Conservation (phyloP, 2,888 invertebrate species). For the Rugalucina vietnamica region DNA sequence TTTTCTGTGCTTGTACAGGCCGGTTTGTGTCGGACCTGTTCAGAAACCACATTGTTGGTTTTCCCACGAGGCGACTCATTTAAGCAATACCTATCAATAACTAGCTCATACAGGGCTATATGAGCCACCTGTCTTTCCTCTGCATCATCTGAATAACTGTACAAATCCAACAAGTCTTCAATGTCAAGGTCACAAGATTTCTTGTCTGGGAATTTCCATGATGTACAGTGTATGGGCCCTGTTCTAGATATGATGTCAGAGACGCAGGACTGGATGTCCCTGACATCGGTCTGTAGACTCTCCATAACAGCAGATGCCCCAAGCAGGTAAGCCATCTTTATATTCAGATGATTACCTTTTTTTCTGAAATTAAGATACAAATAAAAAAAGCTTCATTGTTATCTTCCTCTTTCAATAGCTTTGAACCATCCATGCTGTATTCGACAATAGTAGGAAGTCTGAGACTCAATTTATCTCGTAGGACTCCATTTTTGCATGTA, state of each 20-base stretch:
- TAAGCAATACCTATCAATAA: slow-evolving; percentile 84
- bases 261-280: slow-evolving; percentile 81
- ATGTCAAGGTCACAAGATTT: slow-evolving; percentile 80
- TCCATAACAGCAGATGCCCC: slow-evolving; percentile 81
- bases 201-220: slow-evolving; percentile 84
- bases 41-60: too few relatives aligned
- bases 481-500: too few relatives aligned
- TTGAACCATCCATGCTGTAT: too few relatives aligned
- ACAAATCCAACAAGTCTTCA: slow-evolving; percentile 80
- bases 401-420: too few relatives aligned
- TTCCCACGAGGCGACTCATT: too few relatives aligned
- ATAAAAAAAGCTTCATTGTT: too few relatives aligned
- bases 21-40: too few relatives aligned
- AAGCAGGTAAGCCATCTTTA: slow-evolving; percentile 77
- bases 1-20: too few relatives aligned
- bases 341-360: too few relatives aligned
- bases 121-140: slow-evolving; percentile 83
- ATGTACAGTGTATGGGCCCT: slow-evolving; percentile 80
- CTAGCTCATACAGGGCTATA: slow-evolving; percentile 83
- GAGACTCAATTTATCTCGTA: too few relatives aligned
- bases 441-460: too few relatives aligned
- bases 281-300: slow-evolving; percentile 81
- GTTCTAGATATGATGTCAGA: slow-evolving; percentile 76
- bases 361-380: too few relatives aligned
- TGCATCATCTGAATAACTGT: slow-evolving; percentile 76